phyloP scores from a whole-genome alignment of 2,113 vertebrate genomes.

The Siniperca chuatsi region DNA sequence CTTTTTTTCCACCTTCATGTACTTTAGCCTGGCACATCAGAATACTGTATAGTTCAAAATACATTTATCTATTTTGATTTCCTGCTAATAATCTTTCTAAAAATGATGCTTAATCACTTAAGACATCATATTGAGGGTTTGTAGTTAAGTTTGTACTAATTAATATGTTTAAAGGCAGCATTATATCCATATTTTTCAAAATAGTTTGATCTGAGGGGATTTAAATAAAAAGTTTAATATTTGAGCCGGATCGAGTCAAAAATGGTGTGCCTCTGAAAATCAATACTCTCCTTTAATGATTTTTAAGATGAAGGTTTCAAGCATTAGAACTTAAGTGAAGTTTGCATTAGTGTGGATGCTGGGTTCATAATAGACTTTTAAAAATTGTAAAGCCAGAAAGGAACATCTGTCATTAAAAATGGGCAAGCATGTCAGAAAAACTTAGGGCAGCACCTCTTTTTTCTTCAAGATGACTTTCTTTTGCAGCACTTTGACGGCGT shows the following conservation, averaged over 20 bases:
- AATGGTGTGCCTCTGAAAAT: not conserved
- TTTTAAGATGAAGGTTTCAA: not conserved
- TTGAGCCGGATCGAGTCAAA: not conserved
- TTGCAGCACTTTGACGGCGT: constrained; percentile 97
- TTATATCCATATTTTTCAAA: not conserved
- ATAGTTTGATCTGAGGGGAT: not conserved
- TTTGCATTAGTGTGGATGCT: not conserved
- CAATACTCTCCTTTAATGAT: not conserved
- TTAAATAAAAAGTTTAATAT: not conserved
- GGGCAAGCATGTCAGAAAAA: not conserved
- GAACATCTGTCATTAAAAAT: not conserved
- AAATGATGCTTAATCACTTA: not conserved
- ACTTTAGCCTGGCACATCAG: not conserved
- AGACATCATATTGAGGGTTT: not conserved
- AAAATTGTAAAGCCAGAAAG: not conserved
- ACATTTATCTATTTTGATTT: not conserved
- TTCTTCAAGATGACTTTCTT: constrained; percentile 98
- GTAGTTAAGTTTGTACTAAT: not conserved
- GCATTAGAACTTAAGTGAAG: not conserved
- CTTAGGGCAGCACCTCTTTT: constrained; percentile 89
- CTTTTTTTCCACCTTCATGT: constrained; percentile 21
- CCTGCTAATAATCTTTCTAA: not conserved
- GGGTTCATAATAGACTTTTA: not conserved
- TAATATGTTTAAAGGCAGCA: not conserved
- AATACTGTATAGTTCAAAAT: not conserved